Evolutionary conservation across 2,888 invertebrate genomes (phyloP).

Genomic region (Atethmia centrago): DNA sequence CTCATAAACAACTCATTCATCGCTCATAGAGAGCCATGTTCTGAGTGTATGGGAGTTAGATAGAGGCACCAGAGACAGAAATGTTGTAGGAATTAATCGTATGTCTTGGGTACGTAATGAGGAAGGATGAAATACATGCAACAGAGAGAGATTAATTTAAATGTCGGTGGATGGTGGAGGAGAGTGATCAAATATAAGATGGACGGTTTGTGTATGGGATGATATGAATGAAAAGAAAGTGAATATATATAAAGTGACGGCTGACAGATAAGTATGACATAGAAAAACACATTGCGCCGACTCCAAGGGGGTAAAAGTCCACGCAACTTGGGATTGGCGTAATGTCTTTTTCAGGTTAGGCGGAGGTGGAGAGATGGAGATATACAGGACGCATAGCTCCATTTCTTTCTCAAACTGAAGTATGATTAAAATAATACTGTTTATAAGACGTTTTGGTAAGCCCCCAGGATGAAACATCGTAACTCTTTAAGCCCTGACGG

Average conservation of each 20-base stretch:
- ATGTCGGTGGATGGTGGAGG: background rate
- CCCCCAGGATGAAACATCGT: background rate
- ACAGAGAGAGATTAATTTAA: background rate
- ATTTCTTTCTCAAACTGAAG: no score
- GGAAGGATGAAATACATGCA: no score
- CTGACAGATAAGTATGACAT: no score
- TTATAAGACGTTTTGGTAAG: background rate
- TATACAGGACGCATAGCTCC: no score
- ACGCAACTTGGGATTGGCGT: background rate
- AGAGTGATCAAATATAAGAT: background rate
- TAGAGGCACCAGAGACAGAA: no score
- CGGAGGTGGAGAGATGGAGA: background rate
- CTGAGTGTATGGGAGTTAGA: background rate
- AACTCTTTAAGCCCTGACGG: no score
- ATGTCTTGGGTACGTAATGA: background rate
- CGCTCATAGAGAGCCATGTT: background rate
- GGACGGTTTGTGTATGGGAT: background rate
- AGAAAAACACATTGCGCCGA: background rate
- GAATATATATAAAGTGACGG: no score
- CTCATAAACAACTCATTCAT: background rate
- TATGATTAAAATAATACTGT: background rate
- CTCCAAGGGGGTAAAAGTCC: background rate
- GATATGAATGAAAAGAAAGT: background rate
- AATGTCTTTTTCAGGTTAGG: background rate
- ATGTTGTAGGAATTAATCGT: background rate